Base-by-base conservation (phyloP, 92 coral and sea anemone genomes). In the Zoanthus sociatus region DNA sequence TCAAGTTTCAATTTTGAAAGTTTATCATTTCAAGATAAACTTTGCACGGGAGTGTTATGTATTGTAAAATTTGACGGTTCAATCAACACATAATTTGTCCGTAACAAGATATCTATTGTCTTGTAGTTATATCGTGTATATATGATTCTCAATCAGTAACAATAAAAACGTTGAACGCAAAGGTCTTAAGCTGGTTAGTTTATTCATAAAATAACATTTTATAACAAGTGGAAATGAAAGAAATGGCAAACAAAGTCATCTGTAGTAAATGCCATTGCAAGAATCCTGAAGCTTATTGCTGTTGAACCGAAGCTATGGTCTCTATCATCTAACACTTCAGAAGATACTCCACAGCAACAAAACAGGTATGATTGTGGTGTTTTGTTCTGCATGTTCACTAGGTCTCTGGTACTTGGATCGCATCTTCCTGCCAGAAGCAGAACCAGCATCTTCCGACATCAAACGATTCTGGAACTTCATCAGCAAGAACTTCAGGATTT, bases 331-430 rank as follows among this genome's bases (percentile, higher is more conserved):
- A 90, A 87, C 88, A 82, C 64, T 71, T 64, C 72, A 17, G 87
- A 45, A 33, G 90, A 90, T 45, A 70, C 87, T 55, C 93, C 93
- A 37, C 93, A 90, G 71, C 88, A 83, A 69, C 63, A 71, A 16
- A 90, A 90, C 50, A 79, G 76, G 11, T 87, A 50, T 50, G 90
- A 87, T 60, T 74, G 86, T 86, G 90, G 90, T 21, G 72, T 67
- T 67, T 67, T 67, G 9, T 12, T 67, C 9, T 67, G 72, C 37
- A 21, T 6, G 37, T 67, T 18, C 37, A 42, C 72, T n/a, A 67
- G 72, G 72, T 67, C 72, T 6, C 37, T 67, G 72, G 37, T 67
- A 21, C 72, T 67, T 67, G 32, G 21, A 4, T 18, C 33, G 37
- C 33, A 3, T 18, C 33, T 72, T 72, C 58, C 78, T 10, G 55